Conservation (phyloP, 2,888 invertebrate genomes). For the Platycheirus albimanus region DNA sequence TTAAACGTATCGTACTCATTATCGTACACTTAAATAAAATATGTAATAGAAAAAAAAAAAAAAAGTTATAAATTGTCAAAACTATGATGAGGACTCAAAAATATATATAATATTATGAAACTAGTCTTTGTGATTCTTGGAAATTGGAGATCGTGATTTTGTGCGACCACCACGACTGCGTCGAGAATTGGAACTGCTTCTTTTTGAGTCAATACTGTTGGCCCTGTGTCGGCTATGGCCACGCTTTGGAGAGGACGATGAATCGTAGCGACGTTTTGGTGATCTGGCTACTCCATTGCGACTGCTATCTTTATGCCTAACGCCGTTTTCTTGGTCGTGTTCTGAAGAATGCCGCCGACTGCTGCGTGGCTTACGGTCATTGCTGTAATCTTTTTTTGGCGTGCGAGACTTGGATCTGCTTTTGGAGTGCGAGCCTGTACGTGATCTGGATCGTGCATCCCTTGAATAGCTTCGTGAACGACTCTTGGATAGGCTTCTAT, state of each 20-base stretch:
- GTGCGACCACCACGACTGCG: slow-evolving; percentile 37
- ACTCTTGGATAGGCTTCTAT: slow-evolving; percentile 83
- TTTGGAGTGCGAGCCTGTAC: slow-evolving; percentile 82
- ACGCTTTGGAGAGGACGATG: slow-evolving; percentile 54
- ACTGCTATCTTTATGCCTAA: slow-evolving; percentile 32
- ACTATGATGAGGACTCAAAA: slow-evolving; percentile 28
- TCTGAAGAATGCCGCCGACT: slow-evolving; percentile 32
- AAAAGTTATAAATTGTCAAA: slow-evolving; percentile 21
- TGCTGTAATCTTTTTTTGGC: slow-evolving; percentile 81
- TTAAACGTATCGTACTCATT: neutral
- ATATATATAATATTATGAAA: too few relatives aligned
- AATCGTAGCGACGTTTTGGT: slow-evolving; percentile 51
- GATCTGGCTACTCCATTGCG: slow-evolving; percentile 49
- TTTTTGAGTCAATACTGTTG: slow-evolving; percentile 59
- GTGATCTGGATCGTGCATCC: slow-evolving; percentile 81
- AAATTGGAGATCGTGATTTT: slow-evolving; percentile 52
- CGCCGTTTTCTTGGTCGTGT: slow-evolving; percentile 48
- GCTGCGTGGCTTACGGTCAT: slow-evolving; percentile 39
- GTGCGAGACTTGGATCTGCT: slow-evolving; percentile 78
- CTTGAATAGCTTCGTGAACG: slow-evolving; percentile 87
- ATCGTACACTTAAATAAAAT: slow-evolving; percentile 34
- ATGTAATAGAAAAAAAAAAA: too few relatives aligned
- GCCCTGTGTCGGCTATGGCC: slow-evolving; percentile 39
- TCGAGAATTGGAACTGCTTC: slow-evolving; percentile 53
- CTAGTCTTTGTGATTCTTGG: slow-evolving; percentile 56